A percentile compares a stretch with the other conserved stretches of the same genome.
Conservation (phyloP, 2,888 invertebrate genomes). For the Dryocosmus kuriphilus region DNA sequence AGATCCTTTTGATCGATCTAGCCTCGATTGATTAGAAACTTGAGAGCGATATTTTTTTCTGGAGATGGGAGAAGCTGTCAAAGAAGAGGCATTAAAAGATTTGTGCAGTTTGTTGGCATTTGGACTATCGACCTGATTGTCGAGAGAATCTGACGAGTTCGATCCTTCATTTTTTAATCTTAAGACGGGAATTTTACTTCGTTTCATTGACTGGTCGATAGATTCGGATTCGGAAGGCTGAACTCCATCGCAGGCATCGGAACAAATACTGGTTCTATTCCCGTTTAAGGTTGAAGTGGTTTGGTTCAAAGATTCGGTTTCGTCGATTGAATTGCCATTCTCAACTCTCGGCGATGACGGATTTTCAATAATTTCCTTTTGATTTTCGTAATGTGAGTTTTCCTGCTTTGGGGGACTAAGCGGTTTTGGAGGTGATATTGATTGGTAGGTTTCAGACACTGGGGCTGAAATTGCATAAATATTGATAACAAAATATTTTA, state of each 20-base stretch:
- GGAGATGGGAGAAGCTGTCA: constrained; percentile 71
- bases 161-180: constrained; percentile 67
- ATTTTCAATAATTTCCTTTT: constrained; percentile 11
- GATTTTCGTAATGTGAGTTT: constrained; percentile 28
- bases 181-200: constrained; percentile 71
- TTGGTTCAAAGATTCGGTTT: neutral
- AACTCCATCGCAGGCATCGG: constrained; percentile 43
- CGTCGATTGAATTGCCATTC: neutral
- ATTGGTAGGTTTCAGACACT: neutral
- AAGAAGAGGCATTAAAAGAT: constrained; percentile 57
- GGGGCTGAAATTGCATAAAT: constrained; percentile 1
- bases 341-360: neutral
- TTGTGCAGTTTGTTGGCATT: constrained; percentile 41
- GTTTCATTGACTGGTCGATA: constrained; percentile 64
- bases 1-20: constrained; percentile 61
- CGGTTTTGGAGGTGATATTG: neutral
- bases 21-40: constrained; percentile 63
- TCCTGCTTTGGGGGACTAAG: neutral
- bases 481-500: too few relatives aligned
- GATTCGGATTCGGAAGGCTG: constrained; percentile 29
- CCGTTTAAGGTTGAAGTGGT: constrained; percentile 12
- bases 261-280: constrained; percentile 2
- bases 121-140: constrained; percentile 35
- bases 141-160: constrained; percentile 52
- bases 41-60: constrained; percentile 73